A percentile compares a stretch with the other conserved stretches of the same genome.
Conservation (phyloP, 2,888 invertebrate genomes). For the Cheilosia pagana region DNA sequence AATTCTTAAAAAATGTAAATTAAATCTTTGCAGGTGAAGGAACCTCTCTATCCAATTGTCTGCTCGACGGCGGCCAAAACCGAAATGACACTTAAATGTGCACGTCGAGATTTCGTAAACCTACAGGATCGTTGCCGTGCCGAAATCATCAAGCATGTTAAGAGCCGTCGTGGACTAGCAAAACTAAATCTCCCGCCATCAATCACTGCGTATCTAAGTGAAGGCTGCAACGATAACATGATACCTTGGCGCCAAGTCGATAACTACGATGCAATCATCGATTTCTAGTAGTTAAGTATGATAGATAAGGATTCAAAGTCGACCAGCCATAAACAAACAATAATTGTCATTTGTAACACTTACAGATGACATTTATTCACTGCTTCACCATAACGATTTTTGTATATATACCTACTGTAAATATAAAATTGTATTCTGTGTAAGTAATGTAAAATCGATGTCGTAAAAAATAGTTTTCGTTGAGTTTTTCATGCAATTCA, state of each 20-base stretch:
- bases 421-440: neutral
- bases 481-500: neutral
- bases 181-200: conserved; percentile 85
- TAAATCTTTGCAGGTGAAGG: conserved; percentile 82
- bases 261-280: conserved; percentile 82
- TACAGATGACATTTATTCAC: conserved; percentile 59
- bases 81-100: conserved; percentile 87
- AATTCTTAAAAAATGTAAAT: neutral
- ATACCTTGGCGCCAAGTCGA: conserved; percentile 82
- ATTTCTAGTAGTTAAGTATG: conserved; percentile 76
- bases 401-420: neutral
- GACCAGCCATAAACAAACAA: conserved; percentile 38
- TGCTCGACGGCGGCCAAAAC: conserved; percentile 91
- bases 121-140: conserved; percentile 88
- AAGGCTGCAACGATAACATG: conserved; percentile 84
- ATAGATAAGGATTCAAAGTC: conserved; percentile 45
- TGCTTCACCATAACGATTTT: too few species aligned
- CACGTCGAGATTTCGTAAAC: conserved; percentile 87
- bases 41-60: conserved; percentile 88
- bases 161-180: conserved; percentile 84
- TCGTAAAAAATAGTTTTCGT: neutral
- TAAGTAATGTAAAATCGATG: neutral
- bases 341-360: conserved; percentile 59
- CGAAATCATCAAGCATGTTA: conserved; percentile 85
- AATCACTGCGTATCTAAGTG: conserved; percentile 85